Evolutionary conservation across 2,888 invertebrate species (phyloP).

Genomic region (Nemotelus nigrinus): DNA sequence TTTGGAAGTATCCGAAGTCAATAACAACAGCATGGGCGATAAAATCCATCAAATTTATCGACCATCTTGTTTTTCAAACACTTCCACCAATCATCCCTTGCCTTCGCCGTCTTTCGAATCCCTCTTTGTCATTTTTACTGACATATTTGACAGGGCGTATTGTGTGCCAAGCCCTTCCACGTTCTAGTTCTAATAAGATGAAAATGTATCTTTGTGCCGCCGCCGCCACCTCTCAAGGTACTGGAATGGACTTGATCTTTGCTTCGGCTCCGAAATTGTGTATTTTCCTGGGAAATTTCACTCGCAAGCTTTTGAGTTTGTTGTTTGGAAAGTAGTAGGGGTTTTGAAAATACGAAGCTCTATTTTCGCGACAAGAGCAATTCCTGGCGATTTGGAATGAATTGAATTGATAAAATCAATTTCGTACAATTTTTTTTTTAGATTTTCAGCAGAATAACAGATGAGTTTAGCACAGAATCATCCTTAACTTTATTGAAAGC

Average conservation of each 20-base stretch:
- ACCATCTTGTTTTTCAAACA: not conserved
- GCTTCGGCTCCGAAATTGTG: not conserved
- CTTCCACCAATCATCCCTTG: not conserved
- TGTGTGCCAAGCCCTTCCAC: not conserved
- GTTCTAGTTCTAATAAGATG: slow-evolving; percentile 26
- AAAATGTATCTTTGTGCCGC: not conserved
- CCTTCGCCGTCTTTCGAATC: not conserved
- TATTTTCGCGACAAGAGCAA: too few relatives aligned
- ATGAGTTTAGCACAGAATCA: too few relatives aligned
- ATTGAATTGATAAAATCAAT: too few relatives aligned
- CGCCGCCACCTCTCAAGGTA: not conserved
- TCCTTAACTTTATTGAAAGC: too few relatives aligned
- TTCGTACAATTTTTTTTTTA: too few relatives aligned
- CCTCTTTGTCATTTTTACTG: slow-evolving; percentile 9
- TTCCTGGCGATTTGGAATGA: too few relatives aligned
- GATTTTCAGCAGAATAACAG: too few relatives aligned
- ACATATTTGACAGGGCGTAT: not conserved
- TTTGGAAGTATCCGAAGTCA: too few relatives aligned
- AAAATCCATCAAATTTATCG: slow-evolving; percentile 1
- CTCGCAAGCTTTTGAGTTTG: too few relatives aligned
- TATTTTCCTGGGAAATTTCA: not conserved
- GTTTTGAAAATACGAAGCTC: too few relatives aligned
- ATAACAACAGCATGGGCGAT: not conserved
- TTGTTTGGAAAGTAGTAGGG: too few relatives aligned
- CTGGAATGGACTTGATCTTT: slow-evolving; percentile 21